These are phyloP conservation scores for Lasius fuliginosus DNA, from an alignment of 2,888 invertebrate genomes.

Conservation along the genomic window DNA sequence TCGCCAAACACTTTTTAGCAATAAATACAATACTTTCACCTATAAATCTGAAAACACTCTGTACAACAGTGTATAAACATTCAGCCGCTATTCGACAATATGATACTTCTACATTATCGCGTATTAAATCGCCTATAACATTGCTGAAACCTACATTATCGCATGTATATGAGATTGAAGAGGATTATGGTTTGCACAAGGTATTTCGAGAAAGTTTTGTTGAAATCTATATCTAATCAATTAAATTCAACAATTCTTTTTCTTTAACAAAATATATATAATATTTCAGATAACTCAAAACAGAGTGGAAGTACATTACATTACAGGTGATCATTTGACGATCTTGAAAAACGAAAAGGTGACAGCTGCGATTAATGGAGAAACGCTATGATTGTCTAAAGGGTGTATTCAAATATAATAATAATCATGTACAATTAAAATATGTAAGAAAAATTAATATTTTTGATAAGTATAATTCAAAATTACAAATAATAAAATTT, in stretches of 20 bases:
- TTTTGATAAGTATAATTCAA: too few species aligned
- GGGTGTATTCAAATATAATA: too few species aligned
- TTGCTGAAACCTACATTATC: background rate
- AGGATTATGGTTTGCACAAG: slow-evolving; percentile 6
- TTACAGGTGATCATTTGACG: background rate
- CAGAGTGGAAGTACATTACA: background rate
- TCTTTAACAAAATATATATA: background rate
- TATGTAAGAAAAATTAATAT: too few species aligned
- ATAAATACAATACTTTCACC: background rate
- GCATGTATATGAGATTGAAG: background rate
- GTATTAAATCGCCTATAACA: background rate
- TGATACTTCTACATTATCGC: background rate
- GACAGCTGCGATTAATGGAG: slow-evolving; percentile 18
- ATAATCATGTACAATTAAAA: too few species aligned
- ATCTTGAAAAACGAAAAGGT: background rate
- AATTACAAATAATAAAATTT: too few species aligned
- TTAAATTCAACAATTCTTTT: background rate
- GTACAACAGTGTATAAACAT: background rate
- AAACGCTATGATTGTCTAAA: too few species aligned
- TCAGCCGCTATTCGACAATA: background rate
- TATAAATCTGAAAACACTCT: background rate
- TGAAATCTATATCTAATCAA: background rate
- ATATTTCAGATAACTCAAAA: slow-evolving; percentile 1
- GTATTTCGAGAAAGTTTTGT: background rate
- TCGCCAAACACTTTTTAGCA: background rate